Evolutionary conservation across 2,797 vertebrate species (phyloP).

Genomic region (Erithacus rubecula): DNA sequence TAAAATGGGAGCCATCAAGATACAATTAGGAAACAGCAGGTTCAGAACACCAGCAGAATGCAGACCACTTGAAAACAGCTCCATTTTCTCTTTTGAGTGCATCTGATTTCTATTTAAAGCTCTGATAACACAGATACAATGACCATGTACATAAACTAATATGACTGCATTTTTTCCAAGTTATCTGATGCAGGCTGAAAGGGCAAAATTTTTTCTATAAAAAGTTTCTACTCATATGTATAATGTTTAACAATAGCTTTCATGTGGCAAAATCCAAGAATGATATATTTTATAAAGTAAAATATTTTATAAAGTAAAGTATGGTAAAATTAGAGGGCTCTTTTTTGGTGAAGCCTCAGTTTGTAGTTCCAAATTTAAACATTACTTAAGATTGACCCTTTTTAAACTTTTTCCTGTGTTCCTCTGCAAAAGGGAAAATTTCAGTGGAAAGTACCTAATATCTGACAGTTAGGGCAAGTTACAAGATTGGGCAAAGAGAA

Average conservation of each 20-base stretch:
- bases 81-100: neutral
- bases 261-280: neutral
- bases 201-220: neutral
- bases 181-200: neutral
- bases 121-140: neutral
- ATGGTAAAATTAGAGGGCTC: neutral
- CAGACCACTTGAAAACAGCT: neutral
- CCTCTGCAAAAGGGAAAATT: neutral
- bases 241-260: neutral
- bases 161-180: neutral
- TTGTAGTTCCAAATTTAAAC: neutral
- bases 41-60: slow-evolving; percentile 5
- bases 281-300: neutral
- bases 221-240: neutral
- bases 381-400: neutral
- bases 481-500: neutral
- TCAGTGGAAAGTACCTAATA: neutral
- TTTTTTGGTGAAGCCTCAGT: neutral
- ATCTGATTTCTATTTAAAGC: neutral
- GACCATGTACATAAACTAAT: neutral
- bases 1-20: slow-evolving; percentile 29
- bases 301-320: neutral
- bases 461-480: neutral
- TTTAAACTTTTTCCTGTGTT: neutral
- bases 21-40: slow-evolving; percentile 35